phyloP scores from a whole-genome alignment of 2,113 vertebrate genomes.

The Porphyrio hochstetteri region DNA sequence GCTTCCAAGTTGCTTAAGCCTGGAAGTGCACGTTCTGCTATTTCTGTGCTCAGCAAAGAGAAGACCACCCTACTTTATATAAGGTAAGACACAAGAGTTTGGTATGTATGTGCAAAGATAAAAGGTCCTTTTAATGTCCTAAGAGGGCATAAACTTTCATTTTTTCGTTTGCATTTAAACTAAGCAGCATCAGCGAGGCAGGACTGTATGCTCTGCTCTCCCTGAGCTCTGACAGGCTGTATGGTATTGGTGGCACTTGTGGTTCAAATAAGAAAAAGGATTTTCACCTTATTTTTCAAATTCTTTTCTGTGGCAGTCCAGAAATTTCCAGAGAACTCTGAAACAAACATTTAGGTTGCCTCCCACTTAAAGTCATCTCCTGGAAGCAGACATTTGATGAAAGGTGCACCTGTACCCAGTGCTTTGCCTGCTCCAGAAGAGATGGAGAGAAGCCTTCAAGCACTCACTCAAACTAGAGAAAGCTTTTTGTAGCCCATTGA shows the following conservation, averaged over 20 bases:
- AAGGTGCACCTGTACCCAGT: not conserved
- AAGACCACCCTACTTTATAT: not conserved
- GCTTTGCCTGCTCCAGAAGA: not conserved
- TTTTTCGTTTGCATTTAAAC: not conserved
- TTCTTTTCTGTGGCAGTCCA: not conserved
- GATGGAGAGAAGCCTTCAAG: not conserved
- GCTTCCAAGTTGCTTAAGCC: not conserved
- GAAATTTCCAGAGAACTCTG: not conserved
- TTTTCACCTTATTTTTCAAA: not conserved
- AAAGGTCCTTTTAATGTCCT: not conserved
- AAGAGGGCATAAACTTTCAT: not conserved
- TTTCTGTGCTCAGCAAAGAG: not conserved
- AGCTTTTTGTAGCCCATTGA: not conserved
- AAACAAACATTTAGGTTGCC: not conserved
- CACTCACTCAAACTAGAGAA: not conserved
- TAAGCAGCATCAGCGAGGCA: not conserved
- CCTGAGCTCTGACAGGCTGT: not conserved
- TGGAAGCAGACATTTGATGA: not conserved
- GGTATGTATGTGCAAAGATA: not conserved
- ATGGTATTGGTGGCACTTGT: rapidly evolving
- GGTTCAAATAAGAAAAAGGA: not conserved
- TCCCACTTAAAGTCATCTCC: not conserved
- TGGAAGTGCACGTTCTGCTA: not conserved
- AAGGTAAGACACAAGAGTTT: not conserved
- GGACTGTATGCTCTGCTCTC: not conserved